Base-by-base conservation (phyloP, 2,797 vertebrate genomes). In the Mallotus villosus region DNA sequence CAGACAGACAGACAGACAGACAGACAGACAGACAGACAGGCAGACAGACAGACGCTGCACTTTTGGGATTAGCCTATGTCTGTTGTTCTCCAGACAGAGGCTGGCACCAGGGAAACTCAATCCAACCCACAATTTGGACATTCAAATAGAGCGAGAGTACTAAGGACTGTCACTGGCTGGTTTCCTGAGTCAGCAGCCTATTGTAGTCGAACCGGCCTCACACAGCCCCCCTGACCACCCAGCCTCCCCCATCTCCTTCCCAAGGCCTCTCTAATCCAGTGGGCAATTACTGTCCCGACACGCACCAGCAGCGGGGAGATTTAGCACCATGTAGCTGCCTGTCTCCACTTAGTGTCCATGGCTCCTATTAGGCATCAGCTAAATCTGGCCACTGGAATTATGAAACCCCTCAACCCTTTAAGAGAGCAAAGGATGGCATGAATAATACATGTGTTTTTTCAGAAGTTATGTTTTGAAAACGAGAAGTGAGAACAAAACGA, bases 311-410 rank as follows among this genome's bases (percentile, higher is more conserved):
- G 17, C 6, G 14, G 58, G 21, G 58, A 60, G 51, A 14, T 4
- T 32, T 6, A 68, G 24, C 29, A 27, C 22, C 49, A 68, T 21
- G 60, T 27, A 67, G 34, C 27, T n/a, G 63, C 17, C 21, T 24
- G 22, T 51, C 64, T 51, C 22, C 64, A 53, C 24, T 67, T 27
- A 67, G 62, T 21, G 17, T 63, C 61, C n/a, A 59, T 59, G 57
- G 12, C 57, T 22, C 61, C 34, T 24, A 46, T 66, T 16, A 66
- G 34, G 63, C 24, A 53, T 29, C 46, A 51, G 16, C 22, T 25
- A 53, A 51, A 51, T 67, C 16, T 53, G 24, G 46, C 22, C 64
- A 3, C 17, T 2, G 24, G 46, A 24, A 9, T 66, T n/a, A 25
- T 53, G 11, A 51, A 65, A 66, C 46, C 16, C 62, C 19, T 19